These are phyloP conservation scores for Hyperopisus bebe DNA, from an alignment of 2,113 vertebrate species.

Conservation along the genomic window DNA sequence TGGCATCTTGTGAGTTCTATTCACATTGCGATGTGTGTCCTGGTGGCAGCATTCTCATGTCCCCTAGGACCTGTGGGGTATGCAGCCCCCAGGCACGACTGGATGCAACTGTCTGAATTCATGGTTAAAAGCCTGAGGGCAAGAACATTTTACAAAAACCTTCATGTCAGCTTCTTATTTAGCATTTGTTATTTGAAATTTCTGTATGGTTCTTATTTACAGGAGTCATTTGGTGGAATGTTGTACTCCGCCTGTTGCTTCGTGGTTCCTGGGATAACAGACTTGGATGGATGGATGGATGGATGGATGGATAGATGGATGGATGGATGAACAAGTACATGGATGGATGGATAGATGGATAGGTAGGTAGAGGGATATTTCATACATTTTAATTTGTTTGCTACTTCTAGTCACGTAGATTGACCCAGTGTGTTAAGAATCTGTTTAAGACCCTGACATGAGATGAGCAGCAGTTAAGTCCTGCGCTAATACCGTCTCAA, in stretches of 20 bases:
- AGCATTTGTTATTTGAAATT: too few species aligned
- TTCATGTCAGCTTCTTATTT: not conserved
- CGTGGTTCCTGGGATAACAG: too few species aligned
- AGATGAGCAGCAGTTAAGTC: not conserved
- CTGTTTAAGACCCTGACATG: not conserved
- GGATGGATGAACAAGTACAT: not conserved
- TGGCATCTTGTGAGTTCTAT: not conserved
- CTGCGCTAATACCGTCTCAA: not conserved
- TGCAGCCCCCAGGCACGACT: not conserved
- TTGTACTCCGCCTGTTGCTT: too few species aligned
- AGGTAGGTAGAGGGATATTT: not conserved
- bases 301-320: not conserved
- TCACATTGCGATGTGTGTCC: not conserved
- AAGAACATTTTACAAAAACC: not conserved
- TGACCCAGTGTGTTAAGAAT: not conserved
- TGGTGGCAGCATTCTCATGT: not conserved
- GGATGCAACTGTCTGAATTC: not conserved
- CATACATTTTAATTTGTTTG: not conserved
- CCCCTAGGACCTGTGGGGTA: not conserved
- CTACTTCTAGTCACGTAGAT: not conserved
- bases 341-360: not conserved
- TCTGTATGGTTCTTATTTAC: too few species aligned
- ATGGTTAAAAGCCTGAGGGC: not conserved
- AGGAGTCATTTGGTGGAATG: too few species aligned
- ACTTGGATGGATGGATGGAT: too few species aligned